A percentile compares a stretch with the other conserved stretches of the same genome.
phyloP scores from a whole-genome alignment of 2,113 vertebrate species.

The Fregetta grallaria region DNA sequence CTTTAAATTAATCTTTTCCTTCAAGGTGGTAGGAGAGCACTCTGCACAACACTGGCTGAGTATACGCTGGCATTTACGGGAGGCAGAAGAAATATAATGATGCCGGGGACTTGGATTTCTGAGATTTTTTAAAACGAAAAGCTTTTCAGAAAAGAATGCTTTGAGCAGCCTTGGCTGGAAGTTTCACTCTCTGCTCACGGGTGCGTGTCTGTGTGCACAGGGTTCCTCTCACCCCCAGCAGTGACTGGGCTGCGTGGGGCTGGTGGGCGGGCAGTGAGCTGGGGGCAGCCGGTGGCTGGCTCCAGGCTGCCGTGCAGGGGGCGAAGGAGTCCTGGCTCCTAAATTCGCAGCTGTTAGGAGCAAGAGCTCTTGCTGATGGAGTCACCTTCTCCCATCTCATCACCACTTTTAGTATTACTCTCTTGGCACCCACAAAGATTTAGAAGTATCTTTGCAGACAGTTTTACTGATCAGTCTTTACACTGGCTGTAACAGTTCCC shows the following conservation, averaged over 20 bases:
- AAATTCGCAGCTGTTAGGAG: not conserved
- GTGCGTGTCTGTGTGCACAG: not conserved
- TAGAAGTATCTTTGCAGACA: not conserved
- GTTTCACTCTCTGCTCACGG: rapidly evolving
- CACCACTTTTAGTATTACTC: not conserved
- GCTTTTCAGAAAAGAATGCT: not conserved
- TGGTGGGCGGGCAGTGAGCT: not conserved
- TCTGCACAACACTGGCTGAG: not conserved
- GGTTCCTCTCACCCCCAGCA: not conserved
- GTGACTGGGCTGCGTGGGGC: not conserved
- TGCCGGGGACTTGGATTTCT: not conserved
- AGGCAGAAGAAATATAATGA: not conserved
- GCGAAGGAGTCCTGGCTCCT: rapidly evolving
- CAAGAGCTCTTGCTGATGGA: not conserved
- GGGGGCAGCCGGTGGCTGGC: no score
- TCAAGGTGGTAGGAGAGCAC: not conserved
- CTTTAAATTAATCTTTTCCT: constrained; percentile 28
- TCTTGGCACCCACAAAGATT: not conserved
- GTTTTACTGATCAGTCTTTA: not conserved
- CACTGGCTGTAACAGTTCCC: not conserved
- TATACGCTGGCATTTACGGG: not conserved
- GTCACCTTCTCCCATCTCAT: not conserved
- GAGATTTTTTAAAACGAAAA: not conserved
- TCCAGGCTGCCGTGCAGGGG: not conserved
- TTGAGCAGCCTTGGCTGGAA: not conserved